Percentiles rank a stretch among this genome's conserved stretches.
Conservation (phyloP, 2,888 invertebrate species). For the Gibbula magus region DNA sequence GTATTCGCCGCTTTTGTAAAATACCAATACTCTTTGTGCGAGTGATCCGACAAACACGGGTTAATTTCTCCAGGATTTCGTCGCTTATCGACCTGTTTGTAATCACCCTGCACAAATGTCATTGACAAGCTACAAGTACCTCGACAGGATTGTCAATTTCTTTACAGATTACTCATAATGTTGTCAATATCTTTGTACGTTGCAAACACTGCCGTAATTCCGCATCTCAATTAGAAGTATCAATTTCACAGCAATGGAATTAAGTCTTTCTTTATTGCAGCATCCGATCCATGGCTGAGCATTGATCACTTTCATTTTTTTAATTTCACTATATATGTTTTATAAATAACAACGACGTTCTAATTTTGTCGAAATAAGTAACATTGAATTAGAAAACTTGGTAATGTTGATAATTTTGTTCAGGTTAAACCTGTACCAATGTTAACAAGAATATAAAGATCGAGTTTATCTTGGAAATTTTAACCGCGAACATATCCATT, state of each 20-base stretch:
- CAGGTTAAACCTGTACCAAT: too few species aligned
- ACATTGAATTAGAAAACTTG: too few species aligned
- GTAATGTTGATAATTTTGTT: too few species aligned
- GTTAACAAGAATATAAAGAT: too few species aligned
- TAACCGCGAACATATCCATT: too few species aligned
- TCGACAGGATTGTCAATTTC: not conserved
- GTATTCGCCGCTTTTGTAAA: not conserved
- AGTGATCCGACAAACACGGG: not conserved
- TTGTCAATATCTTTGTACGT: not conserved
- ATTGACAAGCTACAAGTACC: not conserved
- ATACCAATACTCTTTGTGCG: conserved; percentile 11
- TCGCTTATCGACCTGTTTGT: conserved; percentile 12
- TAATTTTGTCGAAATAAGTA: too few species aligned
- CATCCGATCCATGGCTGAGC: not conserved
- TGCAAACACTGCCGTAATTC: not conserved
- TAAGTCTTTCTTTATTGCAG: too few species aligned
- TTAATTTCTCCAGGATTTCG: not conserved
- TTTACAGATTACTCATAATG: not conserved
- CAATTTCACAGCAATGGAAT: too few species aligned
- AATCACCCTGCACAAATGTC: not conserved
- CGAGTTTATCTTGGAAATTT: too few species aligned
- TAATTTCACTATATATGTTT: too few species aligned
- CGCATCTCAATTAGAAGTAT: too few species aligned
- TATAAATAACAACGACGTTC: too few species aligned
- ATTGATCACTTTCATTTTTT: not conserved